Base-by-base conservation (phyloP, 1,140 invertebrate species). In the Drosophila elegans region DNA sequence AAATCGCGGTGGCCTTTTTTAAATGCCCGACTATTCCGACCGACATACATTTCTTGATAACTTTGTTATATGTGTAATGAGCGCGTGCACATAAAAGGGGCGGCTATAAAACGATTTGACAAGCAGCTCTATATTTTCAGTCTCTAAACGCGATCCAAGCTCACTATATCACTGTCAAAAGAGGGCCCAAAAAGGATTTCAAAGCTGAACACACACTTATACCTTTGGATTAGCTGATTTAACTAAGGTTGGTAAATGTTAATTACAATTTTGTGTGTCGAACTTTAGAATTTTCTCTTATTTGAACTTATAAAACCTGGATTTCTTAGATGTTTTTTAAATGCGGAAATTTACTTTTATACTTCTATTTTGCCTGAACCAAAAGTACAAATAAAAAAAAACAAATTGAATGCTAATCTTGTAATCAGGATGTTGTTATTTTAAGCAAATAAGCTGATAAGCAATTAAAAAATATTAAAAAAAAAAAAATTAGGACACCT, bases 71-170 rank as follows among this genome's bases (percentile, higher is more conserved):
- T 49, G 7, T 48, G 49, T 46, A 64, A 51, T 67, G 45, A 46
- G 16, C 52, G 42, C 5, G 46, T 86, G 29, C 7, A 66, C 67
- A 62, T 72, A 62, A 34, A 45, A 34, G 41, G 56, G 48, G 49
- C 46, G 49, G 46, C 71, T 88, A 88, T 88, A 88, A 89, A 88
- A 77, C 63, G 67, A 66, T 77, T 80, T 72, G 77, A 66, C 66
- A 76, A 64, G 60, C 52, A 53, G 84, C 80, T 57, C 83, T 88
- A 61, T 80, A 83, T 83, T 88, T 88, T 78, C 76, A 88, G 83
- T 88, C 63, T 63, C 16, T 53, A 53, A 69, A 56, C 67, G 76
- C 44, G 46, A 29, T 52, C 62, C 48, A 51, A 73, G 44, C 60
- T 55, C 62, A 72, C 41, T 60, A 77, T 67, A 79, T 69, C 75